Conservation (phyloP, 2,113 vertebrate species). For the Microcebus lehilahytsara region DNA sequence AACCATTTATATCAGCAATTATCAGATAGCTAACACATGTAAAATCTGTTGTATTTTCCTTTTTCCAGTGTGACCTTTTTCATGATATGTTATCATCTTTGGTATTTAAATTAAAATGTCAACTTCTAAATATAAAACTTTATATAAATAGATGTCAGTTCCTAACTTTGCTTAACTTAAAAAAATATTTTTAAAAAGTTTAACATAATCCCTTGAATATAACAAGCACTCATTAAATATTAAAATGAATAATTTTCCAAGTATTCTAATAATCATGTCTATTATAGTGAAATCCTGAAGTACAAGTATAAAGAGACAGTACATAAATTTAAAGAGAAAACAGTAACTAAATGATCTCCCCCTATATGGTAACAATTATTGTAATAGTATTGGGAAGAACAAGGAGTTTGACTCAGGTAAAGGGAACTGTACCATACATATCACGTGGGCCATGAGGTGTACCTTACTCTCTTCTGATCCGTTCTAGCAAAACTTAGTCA, state of each 20-base stretch:
- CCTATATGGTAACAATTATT: background rate
- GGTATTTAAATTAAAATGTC: constrained; percentile 59
- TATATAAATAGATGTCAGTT: constrained; percentile 58
- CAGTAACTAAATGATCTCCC: constrained; percentile 9
- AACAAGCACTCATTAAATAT: constrained; percentile 37
- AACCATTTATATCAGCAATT: constrained; percentile 75
- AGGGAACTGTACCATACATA: background rate
- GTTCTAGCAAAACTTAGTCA: background rate
- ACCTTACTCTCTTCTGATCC: background rate
- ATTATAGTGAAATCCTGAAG: background rate
- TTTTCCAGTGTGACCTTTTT: constrained; percentile 75
- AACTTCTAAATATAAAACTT: constrained; percentile 53
- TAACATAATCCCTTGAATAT: constrained; percentile 56
- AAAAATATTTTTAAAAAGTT: constrained; percentile 50
- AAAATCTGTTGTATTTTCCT: constrained; percentile 77
- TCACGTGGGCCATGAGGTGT: background rate
- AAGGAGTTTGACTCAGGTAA: background rate
- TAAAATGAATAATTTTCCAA: constrained; percentile 22
- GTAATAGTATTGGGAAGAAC: background rate
- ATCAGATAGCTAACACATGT: constrained; percentile 67
- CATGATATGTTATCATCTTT: constrained; percentile 61
- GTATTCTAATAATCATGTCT: background rate
- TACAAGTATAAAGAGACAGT: constrained; percentile 7
- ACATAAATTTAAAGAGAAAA: constrained; percentile 43
- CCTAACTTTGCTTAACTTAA: constrained; percentile 58